Evolutionary conservation across 2,888 invertebrate species (phyloP), one percentile per base, ranked within the genome.

Genomic region (Opisthograptis luteolata): DNA sequence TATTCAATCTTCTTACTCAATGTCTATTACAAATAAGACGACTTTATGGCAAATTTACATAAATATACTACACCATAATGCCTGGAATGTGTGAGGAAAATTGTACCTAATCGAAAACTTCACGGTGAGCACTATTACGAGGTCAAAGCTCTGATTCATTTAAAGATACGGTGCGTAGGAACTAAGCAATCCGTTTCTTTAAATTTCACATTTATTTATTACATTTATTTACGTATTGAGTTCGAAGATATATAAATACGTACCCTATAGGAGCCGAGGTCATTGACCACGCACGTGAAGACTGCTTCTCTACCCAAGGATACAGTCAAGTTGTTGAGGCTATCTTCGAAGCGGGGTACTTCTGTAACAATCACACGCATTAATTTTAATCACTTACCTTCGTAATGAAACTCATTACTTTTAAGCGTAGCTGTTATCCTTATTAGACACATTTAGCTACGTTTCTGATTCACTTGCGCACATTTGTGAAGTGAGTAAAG

Each of bases 231-330:
- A 28, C 36, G 25, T 48, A 52, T 48, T 27, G 19, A 19, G 20
- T 13, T 7, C 1, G 22, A 6, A 12, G 22, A 9, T n/a, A n/a
- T n/a, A n/a, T 13, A 5, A 57, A 55, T 62, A 94, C 95, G 93
- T 91, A 96, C 96, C 93, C 94, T 93, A 83, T 93, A 93, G 70
- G 93, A 92, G 68, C 93, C 93, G 85, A 96, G 93, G 88, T 96
- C 95, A 92, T 95, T 95, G 85, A 96, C 96, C 74, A 95, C 94
- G 79, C 96, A 96, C 74, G 95, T 95, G 90, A 96, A 95, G 66
- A 95, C 94, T 62, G 95, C 96, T 80, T 96, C 96, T 78, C 95
- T 92, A 62, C 96, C 96, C 83, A 95, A 93, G 59, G 95, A 93
- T 62, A 96, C 95, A 56, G 96, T 96, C 81, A 96, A 92, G 91